Base-by-base conservation (phyloP, 2,797 vertebrate species). In the Sebastes matsubarae region DNA sequence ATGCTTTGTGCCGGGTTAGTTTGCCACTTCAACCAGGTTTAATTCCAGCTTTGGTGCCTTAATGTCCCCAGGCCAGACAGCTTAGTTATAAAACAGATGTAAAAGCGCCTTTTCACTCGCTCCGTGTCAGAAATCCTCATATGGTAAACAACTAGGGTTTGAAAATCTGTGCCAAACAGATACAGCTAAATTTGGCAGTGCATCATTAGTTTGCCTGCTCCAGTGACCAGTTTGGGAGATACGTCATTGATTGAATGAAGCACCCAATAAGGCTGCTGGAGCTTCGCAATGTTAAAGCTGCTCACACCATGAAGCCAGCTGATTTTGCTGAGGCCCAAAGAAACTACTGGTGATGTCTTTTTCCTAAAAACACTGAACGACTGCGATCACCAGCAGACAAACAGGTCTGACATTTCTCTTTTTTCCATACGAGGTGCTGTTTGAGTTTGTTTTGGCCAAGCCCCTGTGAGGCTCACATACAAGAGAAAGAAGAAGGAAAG, bases 11-110 rank as follows among this genome's bases (percentile, higher is more conserved):
- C 42, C 9, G 61, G 27, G 8, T 86, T 72, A 75, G 50, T 83
- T 89, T 76, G 25, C 79, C 78, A 79, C 82, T 82, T 89, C 59
- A 91, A 77, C 67, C 25, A 57, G 34, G 71, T 67, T 68, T 83
- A 68, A 82, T 87, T 86, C 69, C 71, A 64, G 54, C 72, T 70
- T 77, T 80, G 60, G 20, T 79, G 83, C 79, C 72, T 83, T 89
- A 63, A 80, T 82, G 68, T 85, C 52, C 32, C 12, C 4, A 20
- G 73, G 69, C 42, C 30, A 61, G 38, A 77, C 64, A 4, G 54
- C 36, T 38, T 22, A 13, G 25, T 67, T 52, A 57, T 32, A 30
- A 34, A 81, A 79, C n/a, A 34, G 20, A 79, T 66, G 66, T 66
- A 30, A 27, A 70, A 72, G 24, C 68, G 46, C 29, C 14, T 50